Conservation (phyloP, 2,113 vertebrate species). For the Lates calcarifer region DNA sequence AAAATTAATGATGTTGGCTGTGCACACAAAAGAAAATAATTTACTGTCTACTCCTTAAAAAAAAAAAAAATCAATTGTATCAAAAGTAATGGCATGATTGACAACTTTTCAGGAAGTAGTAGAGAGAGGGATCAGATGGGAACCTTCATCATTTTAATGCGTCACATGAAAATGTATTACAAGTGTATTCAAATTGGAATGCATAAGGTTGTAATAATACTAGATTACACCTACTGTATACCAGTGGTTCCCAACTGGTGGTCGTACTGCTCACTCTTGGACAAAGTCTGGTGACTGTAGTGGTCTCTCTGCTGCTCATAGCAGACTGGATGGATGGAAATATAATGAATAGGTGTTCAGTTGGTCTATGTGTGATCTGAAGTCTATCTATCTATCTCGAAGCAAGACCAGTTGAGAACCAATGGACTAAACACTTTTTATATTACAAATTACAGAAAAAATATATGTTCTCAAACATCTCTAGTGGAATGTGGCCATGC, state of each 20-base stretch:
- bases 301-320: not conserved
- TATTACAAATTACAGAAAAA: not conserved
- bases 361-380: not conserved
- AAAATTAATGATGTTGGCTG: slow-evolving; percentile 8
- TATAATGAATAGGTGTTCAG: not conserved
- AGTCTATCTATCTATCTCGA: not conserved
- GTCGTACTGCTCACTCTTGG: not conserved
- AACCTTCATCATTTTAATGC: not conserved
- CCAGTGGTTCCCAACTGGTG: not conserved
- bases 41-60: not conserved
- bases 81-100: slow-evolving; percentile 15
- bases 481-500: not conserved
- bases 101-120: not conserved
- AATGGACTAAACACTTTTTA: not conserved
- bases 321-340: not conserved
- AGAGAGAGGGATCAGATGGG: not conserved
- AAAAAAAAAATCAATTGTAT: not conserved
- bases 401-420: not conserved
- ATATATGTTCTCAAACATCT: not conserved
- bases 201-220: not conserved
- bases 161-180: slow-evolving; percentile 5
- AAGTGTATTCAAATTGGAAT: slow-evolving; percentile 37
- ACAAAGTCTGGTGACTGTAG: not conserved
- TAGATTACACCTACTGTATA: not conserved
- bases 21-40: not conserved